Percentiles rank a stretch among this genome's conserved stretches.
phyloP scores from a whole-genome alignment of 2,797 vertebrate species.

The Pangasius macronema region DNA sequence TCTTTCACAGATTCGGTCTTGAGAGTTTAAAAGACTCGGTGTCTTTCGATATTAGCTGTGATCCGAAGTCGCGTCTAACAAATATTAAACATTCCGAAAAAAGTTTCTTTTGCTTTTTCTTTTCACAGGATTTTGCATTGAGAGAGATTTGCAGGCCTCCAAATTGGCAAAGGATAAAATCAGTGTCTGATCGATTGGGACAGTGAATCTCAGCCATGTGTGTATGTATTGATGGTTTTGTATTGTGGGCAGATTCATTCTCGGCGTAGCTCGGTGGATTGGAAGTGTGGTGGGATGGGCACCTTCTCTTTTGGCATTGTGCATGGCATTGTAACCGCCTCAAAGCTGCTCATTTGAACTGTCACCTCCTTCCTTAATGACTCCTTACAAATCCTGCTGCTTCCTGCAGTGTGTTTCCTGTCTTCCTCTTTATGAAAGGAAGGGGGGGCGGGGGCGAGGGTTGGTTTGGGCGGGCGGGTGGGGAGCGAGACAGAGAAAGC shows the following conservation, averaged over 20 bases:
- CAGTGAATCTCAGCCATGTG: slow-evolving; percentile 33
- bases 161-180: slow-evolving; percentile 44
- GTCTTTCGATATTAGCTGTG: slow-evolving; percentile 81
- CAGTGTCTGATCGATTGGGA: slow-evolving; percentile 27
- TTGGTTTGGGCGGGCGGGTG: neutral
- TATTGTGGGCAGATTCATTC: slow-evolving; percentile 47
- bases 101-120: neutral
- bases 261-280: slow-evolving; percentile 40
- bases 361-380: slow-evolving; percentile 68
- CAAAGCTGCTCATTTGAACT: slow-evolving; percentile 67
- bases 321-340: slow-evolving; percentile 51
- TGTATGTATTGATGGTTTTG: slow-evolving; percentile 37
- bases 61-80: slow-evolving; percentile 79
- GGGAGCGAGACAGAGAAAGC: slow-evolving; percentile 8
- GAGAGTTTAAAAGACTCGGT: slow-evolving; percentile 61
- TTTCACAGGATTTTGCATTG: neutral
- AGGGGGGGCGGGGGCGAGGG: slow-evolving; percentile 9
- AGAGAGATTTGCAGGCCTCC: slow-evolving; percentile 32
- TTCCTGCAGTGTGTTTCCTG: slow-evolving; percentile 67
- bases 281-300: slow-evolving; percentile 57
- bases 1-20: slow-evolving; percentile 80
- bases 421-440: slow-evolving; percentile 58
- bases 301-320: slow-evolving; percentile 54
- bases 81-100: slow-evolving; percentile 77
- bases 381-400: slow-evolving; percentile 70